Conservation (phyloP, 2,888 invertebrate species). For the Rotaria magnacalcarata region DNA sequence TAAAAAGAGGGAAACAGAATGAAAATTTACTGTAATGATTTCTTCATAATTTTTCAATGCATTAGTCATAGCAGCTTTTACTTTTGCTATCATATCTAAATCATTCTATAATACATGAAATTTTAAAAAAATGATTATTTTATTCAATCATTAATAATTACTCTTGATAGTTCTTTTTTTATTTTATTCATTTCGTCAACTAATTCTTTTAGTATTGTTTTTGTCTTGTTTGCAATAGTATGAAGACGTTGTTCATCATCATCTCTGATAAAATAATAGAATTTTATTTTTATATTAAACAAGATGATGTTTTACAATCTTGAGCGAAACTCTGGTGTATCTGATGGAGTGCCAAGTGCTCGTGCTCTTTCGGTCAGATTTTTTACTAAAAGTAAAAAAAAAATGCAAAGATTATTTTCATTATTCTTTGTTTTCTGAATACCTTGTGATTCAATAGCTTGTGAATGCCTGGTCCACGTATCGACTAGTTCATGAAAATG, state of each 20-base stretch:
- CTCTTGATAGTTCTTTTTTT: background rate
- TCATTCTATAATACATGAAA: background rate
- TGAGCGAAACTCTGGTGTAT: background rate
- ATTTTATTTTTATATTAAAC: too few relatives aligned
- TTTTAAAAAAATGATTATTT: too few relatives aligned
- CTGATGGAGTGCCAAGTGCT: background rate
- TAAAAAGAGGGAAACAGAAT: background rate
- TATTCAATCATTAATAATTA: background rate
- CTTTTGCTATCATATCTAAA: background rate
- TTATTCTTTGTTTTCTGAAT: background rate
- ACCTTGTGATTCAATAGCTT: background rate
- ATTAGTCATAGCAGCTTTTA: background rate
- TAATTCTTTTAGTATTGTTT: background rate
- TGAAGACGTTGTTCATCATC: background rate
- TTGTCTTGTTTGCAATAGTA: background rate
- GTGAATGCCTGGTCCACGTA: background rate
- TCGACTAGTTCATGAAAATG: slow-evolving; percentile 15
- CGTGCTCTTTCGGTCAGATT: background rate
- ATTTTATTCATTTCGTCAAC: background rate
- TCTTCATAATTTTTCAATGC: background rate
- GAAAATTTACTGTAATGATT: background rate
- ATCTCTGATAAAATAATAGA: background rate
- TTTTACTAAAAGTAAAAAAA: background rate
- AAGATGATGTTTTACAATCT: background rate
- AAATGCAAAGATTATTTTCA: background rate